Base-by-base conservation (phyloP, 2,888 invertebrate genomes). In the Oscheius sp. region DNA sequence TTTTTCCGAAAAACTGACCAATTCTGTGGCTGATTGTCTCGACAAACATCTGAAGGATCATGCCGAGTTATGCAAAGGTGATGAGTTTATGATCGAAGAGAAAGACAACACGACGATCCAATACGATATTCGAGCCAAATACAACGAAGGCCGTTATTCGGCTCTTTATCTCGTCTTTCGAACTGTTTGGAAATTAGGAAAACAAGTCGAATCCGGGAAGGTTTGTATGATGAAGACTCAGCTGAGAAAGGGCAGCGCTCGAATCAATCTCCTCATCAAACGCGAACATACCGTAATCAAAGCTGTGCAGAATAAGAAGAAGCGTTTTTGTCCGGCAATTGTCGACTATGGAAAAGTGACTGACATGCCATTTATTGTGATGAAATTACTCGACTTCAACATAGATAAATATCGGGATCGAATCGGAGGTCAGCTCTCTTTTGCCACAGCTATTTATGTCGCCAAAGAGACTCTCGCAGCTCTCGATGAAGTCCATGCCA, bases 141-240 rank as follows among this genome's bases (percentile, higher is more conserved):
- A 61, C 50, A 68, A 48, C 52, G 68, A 68, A 33, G 68, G 68
- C 33, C 48, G 68, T 20, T 68, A 68, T 42, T 68, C 68, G 48
- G 61, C 48, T 15, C n/a, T 68, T 20, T 68, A 68, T 27, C 4
- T 68, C 23, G 58, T 61, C 25, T 37, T 17, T 8, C 17, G 46
- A 5, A 39, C 17, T 15, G 23, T 27, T 31, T 65, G 37, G 23
- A 65, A 65, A 25, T 33, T 15, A 20, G n/a, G n/a, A 48, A 33
- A 33, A 8, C 48, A n/a, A 4, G 6, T 33, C 17, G 64, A 64
- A n/a, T 29, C 31, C 23, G 33, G 50, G 12, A 50, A 15, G 10
- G 2, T 23, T 17, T 64, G 50, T 31, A 64, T 64, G 31, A 50
- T 64, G 64, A 64, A 64, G 50, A 64, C 64, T 17, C 33, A 8